These are phyloP conservation scores for Timema podura DNA, from an alignment of 2,888 invertebrate genomes.

Conservation along the genomic window DNA sequence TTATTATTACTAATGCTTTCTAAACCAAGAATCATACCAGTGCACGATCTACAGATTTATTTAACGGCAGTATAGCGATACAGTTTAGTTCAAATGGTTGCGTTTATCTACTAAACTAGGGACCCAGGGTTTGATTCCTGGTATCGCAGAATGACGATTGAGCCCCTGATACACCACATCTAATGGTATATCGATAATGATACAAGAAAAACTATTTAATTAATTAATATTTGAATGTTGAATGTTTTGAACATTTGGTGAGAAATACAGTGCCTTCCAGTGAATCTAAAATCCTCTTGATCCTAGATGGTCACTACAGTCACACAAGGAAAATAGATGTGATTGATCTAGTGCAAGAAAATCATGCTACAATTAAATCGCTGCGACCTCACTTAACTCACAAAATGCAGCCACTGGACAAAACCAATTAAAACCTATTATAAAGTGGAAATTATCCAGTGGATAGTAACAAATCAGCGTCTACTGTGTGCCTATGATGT, in stretches of 20 bases:
- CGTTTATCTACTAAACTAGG: too few relatives aligned
- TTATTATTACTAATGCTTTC: too few relatives aligned
- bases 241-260: conserved; percentile 7
- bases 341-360: not conserved
- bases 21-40: too few relatives aligned
- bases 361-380: not conserved
- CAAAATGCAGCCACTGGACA: not conserved
- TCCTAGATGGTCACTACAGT: not conserved
- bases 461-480: not conserved
- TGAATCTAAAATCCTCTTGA: not conserved
- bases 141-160: too few relatives aligned
- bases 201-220: too few relatives aligned
- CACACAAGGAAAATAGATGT: not conserved
- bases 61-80: too few relatives aligned
- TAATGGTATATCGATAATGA: too few relatives aligned
- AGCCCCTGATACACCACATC: too few relatives aligned
- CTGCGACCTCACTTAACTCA: conserved; percentile 3
- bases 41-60: too few relatives aligned
- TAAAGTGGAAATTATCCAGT: not conserved
- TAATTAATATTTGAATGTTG: too few relatives aligned
- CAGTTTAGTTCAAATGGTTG: too few relatives aligned
- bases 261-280: not conserved
- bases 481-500: not conserved
- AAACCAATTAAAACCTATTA: conserved; percentile 2
- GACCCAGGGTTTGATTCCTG: too few relatives aligned